Evolutionary conservation across 2,113 vertebrate genomes (phyloP).

Genomic region (Columba janthina): DNA sequence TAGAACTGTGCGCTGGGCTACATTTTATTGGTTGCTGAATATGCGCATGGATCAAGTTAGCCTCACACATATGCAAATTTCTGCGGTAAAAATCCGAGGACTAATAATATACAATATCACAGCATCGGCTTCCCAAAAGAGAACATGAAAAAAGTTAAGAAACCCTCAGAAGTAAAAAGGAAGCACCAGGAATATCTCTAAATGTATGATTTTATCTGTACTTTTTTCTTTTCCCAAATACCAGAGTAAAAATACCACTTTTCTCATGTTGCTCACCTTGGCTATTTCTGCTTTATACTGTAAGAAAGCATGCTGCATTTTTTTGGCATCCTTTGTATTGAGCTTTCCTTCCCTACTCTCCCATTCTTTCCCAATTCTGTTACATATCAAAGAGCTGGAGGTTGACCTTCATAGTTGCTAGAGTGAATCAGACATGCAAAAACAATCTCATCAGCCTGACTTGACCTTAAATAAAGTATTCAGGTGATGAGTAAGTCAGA

Average conservation of each 20-base stretch:
- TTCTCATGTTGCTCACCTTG: background rate
- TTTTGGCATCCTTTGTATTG: background rate
- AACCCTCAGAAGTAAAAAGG: background rate
- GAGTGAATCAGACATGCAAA: conserved; percentile 57
- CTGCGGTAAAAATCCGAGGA: background rate
- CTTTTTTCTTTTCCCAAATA: background rate
- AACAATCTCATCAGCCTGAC: conserved; percentile 10
- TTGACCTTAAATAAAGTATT: conserved; percentile 37
- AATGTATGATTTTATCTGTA: background rate
- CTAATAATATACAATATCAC: background rate
- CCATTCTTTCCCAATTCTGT: background rate
- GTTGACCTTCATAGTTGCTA: background rate
- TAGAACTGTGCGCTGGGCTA: background rate
- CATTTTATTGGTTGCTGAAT: background rate
- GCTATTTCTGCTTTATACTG: background rate
- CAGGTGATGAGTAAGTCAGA: conserved; percentile 50
- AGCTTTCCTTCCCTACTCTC: background rate
- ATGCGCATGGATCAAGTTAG: background rate
- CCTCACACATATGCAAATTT: background rate
- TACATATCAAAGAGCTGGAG: background rate
- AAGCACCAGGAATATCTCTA: background rate
- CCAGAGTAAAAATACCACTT: background rate
- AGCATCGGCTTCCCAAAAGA: background rate
- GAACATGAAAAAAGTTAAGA: background rate
- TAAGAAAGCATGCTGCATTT: background rate